phyloP scores from a whole-genome alignment of 1,140 invertebrate species.

The Rhagoletis pomonella region DNA sequence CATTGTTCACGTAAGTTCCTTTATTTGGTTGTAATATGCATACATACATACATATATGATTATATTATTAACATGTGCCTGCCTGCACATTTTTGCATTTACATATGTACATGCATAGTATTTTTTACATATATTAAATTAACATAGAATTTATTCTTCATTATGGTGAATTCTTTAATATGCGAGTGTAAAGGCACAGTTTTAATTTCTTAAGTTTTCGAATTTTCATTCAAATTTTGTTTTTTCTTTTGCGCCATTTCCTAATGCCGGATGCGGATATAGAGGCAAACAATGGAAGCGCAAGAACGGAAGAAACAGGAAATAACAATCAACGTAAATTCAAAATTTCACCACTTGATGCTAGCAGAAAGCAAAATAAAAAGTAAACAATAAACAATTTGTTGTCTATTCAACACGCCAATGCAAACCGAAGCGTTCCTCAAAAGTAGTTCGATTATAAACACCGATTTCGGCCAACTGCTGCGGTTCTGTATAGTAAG shows the following conservation, averaged over 20 bases:
- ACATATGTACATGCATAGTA: background rate
- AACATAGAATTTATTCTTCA: background rate
- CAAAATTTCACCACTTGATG: background rate
- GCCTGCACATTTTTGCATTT: background rate
- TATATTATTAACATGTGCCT: background rate
- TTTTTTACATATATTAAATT: background rate
- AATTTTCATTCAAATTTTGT: background rate
- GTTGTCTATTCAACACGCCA: constrained; percentile 60
- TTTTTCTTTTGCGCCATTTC: background rate
- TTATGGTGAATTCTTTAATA: background rate
- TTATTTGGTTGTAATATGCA: background rate
- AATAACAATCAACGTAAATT: background rate
- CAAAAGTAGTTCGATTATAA: constrained; percentile 68
- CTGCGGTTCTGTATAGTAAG: constrained; percentile 69
- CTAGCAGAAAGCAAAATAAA: background rate
- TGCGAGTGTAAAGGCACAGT: constrained; percentile 27
- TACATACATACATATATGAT: background rate
- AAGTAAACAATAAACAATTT: background rate
- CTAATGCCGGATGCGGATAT: constrained; percentile 1
- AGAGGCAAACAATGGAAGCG: background rate
- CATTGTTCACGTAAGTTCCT: background rate
- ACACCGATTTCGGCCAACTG: constrained; percentile 70
- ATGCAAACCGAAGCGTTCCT: constrained; percentile 69
- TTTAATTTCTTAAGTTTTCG: background rate
- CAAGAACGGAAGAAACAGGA: background rate